These are phyloP conservation scores for Eupithecia centaureata DNA, from an alignment of 2,888 invertebrate genomes.

Conservation along the genomic window DNA sequence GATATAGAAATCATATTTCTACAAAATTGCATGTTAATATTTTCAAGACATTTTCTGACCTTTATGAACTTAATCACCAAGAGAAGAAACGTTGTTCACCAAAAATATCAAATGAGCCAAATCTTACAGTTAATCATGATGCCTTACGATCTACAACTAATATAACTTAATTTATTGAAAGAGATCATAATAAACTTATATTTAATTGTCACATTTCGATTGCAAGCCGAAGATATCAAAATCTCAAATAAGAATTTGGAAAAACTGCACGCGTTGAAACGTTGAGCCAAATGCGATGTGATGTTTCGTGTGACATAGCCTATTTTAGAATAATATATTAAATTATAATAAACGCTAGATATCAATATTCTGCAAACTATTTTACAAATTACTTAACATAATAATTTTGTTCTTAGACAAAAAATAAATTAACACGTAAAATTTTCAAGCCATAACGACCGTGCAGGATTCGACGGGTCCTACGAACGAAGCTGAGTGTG, in stretches of 20 bases:
- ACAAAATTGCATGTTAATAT: conserved; percentile 46
- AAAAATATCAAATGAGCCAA: conserved; percentile 45
- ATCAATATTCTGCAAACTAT: conserved; percentile 72
- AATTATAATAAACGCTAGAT: conserved; percentile 63
- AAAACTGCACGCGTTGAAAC: conserved; percentile 40
- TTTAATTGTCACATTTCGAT: conserved; percentile 76
- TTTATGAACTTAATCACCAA: conserved; percentile 43
- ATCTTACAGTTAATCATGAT: conserved; percentile 39
- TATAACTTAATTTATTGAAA: conserved; percentile 78
- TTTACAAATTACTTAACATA: conserved; percentile 82
- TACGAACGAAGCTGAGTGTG: conserved; percentile 35
- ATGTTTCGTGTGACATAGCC: conserved; percentile 60
- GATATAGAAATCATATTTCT: conserved; percentile 71
- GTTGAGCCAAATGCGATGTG: conserved; percentile 64
- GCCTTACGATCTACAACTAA: conserved; percentile 55
- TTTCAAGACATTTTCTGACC: conserved; percentile 65
- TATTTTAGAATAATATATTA: conserved; percentile 62
- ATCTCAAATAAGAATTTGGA: conserved; percentile 25
- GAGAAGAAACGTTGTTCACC: conserved; percentile 22
- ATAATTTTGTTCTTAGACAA: conserved; percentile 64
- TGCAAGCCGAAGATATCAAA: conserved; percentile 38
- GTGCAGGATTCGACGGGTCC: conserved; percentile 51
- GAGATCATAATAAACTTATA: conserved; percentile 83
- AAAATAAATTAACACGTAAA: conserved; percentile 78
- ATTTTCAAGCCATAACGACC: conserved; percentile 66